These are phyloP conservation scores for Cryptoleucopteryx plumbea DNA, from an alignment of 2,113 vertebrate genomes.

Conservation along the genomic window DNA sequence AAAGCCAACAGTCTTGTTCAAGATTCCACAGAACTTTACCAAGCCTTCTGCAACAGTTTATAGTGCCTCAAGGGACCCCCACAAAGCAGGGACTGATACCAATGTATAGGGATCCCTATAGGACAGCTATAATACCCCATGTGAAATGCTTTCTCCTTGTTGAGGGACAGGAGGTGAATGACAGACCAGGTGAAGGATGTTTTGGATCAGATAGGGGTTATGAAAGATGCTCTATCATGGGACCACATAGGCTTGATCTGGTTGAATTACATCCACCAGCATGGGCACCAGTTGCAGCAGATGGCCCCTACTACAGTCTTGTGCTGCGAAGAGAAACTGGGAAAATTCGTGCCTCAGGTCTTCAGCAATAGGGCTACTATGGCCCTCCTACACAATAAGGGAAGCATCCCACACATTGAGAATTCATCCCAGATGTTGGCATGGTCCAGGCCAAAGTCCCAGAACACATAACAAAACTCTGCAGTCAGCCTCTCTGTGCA, in stretches of 20 bases:
- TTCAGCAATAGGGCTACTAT: background rate
- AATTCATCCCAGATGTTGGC: background rate
- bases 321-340: background rate
- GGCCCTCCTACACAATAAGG: background rate
- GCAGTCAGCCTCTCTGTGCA: background rate
- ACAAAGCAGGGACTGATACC: background rate
- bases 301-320: background rate
- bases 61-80: background rate
- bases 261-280: background rate
- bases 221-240: background rate
- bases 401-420: background rate
- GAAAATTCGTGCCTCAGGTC: background rate
- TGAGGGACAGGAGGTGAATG: background rate
- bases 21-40: background rate
- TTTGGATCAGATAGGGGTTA: background rate
- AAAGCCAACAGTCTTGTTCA: background rate
- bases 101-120: background rate
- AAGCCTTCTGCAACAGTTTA: background rate
- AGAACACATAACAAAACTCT: background rate
- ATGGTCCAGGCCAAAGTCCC: background rate
- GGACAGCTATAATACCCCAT: background rate
- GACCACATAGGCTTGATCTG: background rate
- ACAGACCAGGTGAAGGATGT: background rate
- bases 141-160: background rate
- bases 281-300: background rate